Conservation (phyloP, 1,140 invertebrate genomes). For the Bombus pascuorum region DNA sequence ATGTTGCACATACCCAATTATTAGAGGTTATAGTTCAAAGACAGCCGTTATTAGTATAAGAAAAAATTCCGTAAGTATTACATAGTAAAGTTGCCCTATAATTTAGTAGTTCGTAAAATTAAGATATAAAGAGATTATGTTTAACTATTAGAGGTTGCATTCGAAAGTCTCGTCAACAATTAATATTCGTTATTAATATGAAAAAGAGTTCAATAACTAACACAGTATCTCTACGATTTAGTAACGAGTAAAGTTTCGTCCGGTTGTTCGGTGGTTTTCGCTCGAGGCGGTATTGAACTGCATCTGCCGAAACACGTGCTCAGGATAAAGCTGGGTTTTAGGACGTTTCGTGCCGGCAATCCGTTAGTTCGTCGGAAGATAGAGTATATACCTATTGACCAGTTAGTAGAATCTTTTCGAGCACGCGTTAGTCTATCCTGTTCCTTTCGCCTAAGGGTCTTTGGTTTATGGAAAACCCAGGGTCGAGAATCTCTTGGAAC, state of each 20-base stretch:
- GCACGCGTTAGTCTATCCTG: conserved; percentile 42
- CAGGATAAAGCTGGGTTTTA: conserved; percentile 65
- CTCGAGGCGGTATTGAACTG: conserved; percentile 68
- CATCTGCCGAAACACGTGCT: conserved; percentile 77
- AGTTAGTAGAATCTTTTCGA: conserved; percentile 47
- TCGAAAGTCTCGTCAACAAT: background rate
- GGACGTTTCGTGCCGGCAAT: conserved; percentile 52
- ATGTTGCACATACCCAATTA: background rate
- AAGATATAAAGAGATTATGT: background rate
- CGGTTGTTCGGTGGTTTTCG: conserved; percentile 36
- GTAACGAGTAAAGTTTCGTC: conserved; percentile 35
- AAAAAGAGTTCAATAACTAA: background rate
- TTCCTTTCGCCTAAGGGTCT: conserved; percentile 17
- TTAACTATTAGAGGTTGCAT: background rate
- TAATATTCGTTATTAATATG: background rate
- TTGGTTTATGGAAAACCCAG: conserved; percentile 47
- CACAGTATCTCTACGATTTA: background rate
- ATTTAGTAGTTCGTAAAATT: background rate
- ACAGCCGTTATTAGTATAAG: background rate
- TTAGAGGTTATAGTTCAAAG: background rate
- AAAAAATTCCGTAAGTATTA: background rate
- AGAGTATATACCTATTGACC: conserved; percentile 53
- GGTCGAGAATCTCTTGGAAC: conserved; percentile 29
- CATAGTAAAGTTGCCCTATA: background rate
- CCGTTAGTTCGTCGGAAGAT: conserved; percentile 56